phyloP scores from a whole-genome alignment of 2,888 invertebrate genomes.

The Pseudococcus viburni region DNA sequence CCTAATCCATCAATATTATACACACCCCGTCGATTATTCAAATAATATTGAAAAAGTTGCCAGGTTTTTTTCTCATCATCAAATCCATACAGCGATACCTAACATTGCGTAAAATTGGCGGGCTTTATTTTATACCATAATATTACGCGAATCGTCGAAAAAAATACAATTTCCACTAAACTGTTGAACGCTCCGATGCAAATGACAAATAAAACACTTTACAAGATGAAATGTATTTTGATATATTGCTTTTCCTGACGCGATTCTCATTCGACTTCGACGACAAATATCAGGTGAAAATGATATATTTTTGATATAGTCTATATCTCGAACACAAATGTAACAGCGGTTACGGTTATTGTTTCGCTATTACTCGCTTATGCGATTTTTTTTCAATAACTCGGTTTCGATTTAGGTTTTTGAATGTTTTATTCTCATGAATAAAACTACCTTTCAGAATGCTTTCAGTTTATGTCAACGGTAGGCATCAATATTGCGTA shows the following conservation, averaged over 20 bases:
- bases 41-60: conserved; percentile 18
- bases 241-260: conserved; percentile 32
- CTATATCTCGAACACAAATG: not conserved
- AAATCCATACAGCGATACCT: not conserved
- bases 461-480: not conserved
- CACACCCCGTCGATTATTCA: conserved; percentile 3
- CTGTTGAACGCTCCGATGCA: conserved; percentile 24
- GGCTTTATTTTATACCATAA: not conserved
- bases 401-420: not conserved
- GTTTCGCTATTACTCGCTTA: not conserved
- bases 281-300: conserved; percentile 13
- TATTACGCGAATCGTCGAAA: conserved; percentile 13
- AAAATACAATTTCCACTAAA: conserved; percentile 38
- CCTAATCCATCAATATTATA: not conserved
- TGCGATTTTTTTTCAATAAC: conserved; percentile 11
- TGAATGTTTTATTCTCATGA: not conserved
- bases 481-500: not conserved
- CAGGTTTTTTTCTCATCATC: not conserved
- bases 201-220: conserved; percentile 45
- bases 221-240: conserved; percentile 28
- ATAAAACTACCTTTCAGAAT: not conserved
- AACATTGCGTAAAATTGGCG: not conserved
- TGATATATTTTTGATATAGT: conserved; percentile 14
- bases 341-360: conserved; percentile 30
- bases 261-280: conserved; percentile 7